Base-by-base conservation (phyloP, 2,797 vertebrate species). In the Sarcophilus harrisii region DNA sequence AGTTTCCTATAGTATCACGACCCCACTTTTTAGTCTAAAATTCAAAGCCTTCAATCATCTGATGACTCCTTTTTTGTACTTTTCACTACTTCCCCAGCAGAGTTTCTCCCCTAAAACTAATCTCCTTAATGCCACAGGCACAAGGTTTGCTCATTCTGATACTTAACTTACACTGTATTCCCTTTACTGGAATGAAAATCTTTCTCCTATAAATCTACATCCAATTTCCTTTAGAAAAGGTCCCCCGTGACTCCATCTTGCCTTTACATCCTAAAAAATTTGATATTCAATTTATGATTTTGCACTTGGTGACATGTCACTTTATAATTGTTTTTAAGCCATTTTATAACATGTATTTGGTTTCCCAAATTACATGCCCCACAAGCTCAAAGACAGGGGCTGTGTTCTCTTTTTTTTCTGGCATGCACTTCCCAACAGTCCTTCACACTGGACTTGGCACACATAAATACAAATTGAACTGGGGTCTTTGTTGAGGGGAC, bases 51-150 rank as follows among this genome's bases (percentile, higher is more conserved):
- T 45, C 57, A 8, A 49, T 52, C 38, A 55, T 57, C n/a, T 4
- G 1, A 32, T n/a, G 0, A 0, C 93, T 59, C 11, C 0, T 60
- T 94, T 45, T 57, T 57, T 1, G 29, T 0, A 0, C 29, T 5
- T 55, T 57, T 57, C 16, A 10, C 2, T 32, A 92, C 4, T n/a
- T n/a, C 89, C 58, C 54, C 10, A 73, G n/a, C 16, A 38, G 30
- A 45, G 29, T 0, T 1, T 30, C n/a, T 30, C 3, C 87, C 54
- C 1, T 28, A 0, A 0, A 0, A 1, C 38, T 3, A 38, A 91
- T 94, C 92, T 58, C 73, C 81, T 4, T 1, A 4, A 87, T 21
- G 30, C 54, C 93, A 11, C 92, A 0, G 92, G 30, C 10, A 58
- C 28, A 54, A 29, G 12, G 24, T 24, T 0, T 45, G 5, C 12